phyloP scores from a whole-genome alignment of 2,797 vertebrate genomes.

The Sternotherus odoratus region DNA sequence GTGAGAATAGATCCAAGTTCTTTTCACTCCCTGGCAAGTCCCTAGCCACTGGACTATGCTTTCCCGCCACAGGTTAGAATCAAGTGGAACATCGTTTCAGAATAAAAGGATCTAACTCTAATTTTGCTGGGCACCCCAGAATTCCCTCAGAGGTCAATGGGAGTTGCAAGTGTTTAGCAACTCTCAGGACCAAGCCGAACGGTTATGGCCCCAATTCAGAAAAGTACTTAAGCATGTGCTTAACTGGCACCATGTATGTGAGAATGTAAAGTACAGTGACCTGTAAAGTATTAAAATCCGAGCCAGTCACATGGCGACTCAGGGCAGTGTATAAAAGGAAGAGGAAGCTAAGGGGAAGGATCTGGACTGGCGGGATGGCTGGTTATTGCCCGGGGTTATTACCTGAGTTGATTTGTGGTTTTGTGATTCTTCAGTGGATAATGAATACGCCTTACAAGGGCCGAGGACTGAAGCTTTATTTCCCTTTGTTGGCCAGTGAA shows the following conservation, averaged over 20 bases:
- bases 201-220: background rate
- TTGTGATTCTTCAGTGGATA: rapidly evolving
- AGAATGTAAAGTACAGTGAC: background rate
- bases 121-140: background rate
- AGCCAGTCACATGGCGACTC: background rate
- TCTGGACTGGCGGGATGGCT: background rate
- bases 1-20: background rate
- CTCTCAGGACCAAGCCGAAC: background rate
- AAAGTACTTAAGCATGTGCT: background rate
- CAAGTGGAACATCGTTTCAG: background rate
- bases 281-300: background rate
- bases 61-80: background rate
- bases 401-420: background rate
- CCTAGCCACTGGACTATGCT: no score
- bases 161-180: background rate
- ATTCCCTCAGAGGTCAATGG: background rate
- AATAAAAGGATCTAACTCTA: background rate
- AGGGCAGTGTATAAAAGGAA: background rate
- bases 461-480: background rate
- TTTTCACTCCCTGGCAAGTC: background rate
- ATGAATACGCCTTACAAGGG: background rate
- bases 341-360: background rate
- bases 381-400: background rate
- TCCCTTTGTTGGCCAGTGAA: background rate
- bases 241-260: background rate